These are phyloP conservation scores for Staurois parvus DNA, from an alignment of 2,797 vertebrate species.

Conservation along the genomic window DNA sequence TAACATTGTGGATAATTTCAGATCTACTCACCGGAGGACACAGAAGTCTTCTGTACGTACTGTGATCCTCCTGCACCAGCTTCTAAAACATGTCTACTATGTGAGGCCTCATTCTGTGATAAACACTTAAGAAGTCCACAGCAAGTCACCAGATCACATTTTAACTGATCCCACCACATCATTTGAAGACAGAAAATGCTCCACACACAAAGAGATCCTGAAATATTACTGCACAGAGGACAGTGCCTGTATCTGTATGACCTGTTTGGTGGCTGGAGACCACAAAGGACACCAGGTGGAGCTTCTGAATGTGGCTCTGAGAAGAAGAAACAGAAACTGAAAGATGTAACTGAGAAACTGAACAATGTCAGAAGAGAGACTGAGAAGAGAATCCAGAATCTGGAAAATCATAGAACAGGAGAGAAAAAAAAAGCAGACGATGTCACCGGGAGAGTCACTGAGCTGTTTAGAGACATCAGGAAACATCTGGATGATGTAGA, in stretches of 20 bases:
- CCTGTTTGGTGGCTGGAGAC: constrained; percentile 19
- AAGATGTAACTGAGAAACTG: too few species aligned
- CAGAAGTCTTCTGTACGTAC: background rate
- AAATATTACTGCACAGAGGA: constrained; percentile 7
- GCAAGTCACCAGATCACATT: background rate
- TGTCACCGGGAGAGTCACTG: background rate
- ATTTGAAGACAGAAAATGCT: background rate
- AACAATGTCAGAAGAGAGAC: background rate
- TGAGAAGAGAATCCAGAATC: background rate
- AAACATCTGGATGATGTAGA: background rate
- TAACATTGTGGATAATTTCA: constrained; percentile 9
- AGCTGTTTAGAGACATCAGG: background rate
- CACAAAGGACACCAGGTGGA: constrained; percentile 26
- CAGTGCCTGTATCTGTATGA: background rate
- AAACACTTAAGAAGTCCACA: background rate
- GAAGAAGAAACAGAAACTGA: constrained; percentile 3
- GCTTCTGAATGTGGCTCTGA: background rate
- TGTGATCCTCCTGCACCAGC: background rate
- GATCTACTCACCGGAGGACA: background rate
- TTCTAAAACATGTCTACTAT: constrained; percentile 4
- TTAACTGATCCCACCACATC: background rate
- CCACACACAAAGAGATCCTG: background rate
- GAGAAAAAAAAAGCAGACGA: background rate
- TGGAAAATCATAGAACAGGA: background rate
- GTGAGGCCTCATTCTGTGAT: background rate